Evolutionary conservation across 2,797 vertebrate genomes (phyloP).

Genomic region (Carduelis carduelis): DNA sequence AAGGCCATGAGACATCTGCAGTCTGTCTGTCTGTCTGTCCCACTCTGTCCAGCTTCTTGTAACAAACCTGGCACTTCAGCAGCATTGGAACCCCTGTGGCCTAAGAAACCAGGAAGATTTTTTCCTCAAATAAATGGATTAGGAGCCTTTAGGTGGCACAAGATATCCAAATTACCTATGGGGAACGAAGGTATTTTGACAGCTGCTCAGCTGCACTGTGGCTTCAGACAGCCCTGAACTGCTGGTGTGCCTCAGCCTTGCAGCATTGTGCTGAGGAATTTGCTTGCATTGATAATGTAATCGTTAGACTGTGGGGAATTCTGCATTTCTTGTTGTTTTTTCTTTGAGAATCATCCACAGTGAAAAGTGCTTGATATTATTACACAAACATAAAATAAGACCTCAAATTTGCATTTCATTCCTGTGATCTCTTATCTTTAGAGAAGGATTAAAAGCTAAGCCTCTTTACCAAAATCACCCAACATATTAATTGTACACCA

Average conservation of each 20-base stretch:
- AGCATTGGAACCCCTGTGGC: background rate
- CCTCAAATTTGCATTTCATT: slow-evolving; percentile 53
- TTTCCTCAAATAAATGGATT: background rate
- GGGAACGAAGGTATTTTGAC: background rate
- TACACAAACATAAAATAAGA: slow-evolving; percentile 36
- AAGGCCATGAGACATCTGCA: background rate
- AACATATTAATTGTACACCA: slow-evolving; percentile 54
- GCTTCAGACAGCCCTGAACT: background rate
- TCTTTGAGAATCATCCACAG: background rate
- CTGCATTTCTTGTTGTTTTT: background rate
- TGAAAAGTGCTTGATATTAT: slow-evolving; percentile 22
- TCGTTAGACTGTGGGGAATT: background rate
- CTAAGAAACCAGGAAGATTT: background rate
- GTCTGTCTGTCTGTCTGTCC: background rate
- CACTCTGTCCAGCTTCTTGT: background rate
- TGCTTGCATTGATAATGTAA: slow-evolving; percentile 10
- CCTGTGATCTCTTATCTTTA: slow-evolving; percentile 54
- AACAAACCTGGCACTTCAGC: background rate
- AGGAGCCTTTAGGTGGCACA: background rate
- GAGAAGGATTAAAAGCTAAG: slow-evolving; percentile 59
- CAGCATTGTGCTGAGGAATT: background rate
- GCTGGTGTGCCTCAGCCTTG: background rate
- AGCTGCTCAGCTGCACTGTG: background rate
- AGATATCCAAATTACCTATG: background rate
- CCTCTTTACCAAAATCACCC: slow-evolving; percentile 40